phyloP scores from a whole-genome alignment of 2,797 vertebrate genomes.

The Hafferia zeledoni region DNA sequence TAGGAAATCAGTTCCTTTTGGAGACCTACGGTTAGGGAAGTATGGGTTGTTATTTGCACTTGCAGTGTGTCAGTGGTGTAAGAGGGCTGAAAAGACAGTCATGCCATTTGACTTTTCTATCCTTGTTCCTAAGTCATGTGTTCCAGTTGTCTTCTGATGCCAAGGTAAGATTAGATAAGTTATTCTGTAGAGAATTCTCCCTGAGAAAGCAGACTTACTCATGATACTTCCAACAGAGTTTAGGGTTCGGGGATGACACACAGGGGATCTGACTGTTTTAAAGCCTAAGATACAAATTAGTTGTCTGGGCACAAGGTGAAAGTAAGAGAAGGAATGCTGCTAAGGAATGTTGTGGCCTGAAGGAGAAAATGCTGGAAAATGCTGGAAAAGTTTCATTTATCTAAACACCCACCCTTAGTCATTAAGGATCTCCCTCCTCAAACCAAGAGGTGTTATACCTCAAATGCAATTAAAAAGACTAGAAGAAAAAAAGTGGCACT shows the following conservation, averaged over 20 bases:
- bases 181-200: background rate
- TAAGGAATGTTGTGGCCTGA: background rate
- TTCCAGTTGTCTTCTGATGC: background rate
- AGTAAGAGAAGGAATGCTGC: background rate
- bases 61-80: background rate
- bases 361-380: background rate
- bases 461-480: background rate
- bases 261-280: background rate
- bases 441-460: background rate
- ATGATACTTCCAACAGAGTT: background rate
- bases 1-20: background rate
- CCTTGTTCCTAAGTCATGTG: background rate
- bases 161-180: background rate
- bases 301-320: background rate
- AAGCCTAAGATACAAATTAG: background rate
- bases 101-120: background rate
- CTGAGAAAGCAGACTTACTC: background rate
- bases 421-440: background rate
- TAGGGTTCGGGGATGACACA: background rate
- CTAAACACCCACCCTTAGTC: background rate
- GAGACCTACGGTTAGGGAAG: background rate
- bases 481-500: background rate
- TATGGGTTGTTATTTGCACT: background rate
- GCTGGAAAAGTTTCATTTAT: background rate
- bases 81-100: background rate